Evolutionary conservation across 1,140 invertebrate genomes (phyloP).

Genomic region (Drosophila asahinai): DNA sequence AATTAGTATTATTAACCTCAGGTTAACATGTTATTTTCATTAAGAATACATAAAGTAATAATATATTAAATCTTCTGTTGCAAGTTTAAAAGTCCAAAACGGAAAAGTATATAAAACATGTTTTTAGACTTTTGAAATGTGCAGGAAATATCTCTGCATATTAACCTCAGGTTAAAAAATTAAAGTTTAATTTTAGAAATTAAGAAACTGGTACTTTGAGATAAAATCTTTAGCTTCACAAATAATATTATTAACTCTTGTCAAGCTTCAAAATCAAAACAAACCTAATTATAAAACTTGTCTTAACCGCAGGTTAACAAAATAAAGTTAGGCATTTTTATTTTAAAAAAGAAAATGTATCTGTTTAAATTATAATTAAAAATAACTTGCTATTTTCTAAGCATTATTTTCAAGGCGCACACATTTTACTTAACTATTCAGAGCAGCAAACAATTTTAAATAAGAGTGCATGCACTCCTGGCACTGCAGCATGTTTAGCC

Average conservation of each 20-base stretch:
- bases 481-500: conserved; percentile 35
- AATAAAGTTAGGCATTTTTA: background rate
- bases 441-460: background rate
- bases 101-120: background rate
- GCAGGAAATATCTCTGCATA: no score
- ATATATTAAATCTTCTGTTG: no score
- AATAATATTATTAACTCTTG: no score
- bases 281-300: background rate
- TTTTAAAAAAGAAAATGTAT: no score
- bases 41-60: no score
- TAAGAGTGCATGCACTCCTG: conserved; percentile 1
- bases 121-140: background rate
- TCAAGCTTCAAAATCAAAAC: background rate
- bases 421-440: background rate
- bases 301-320: background rate
- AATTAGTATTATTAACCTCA: no score
- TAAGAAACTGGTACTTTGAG: no score
- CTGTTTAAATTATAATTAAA: background rate
- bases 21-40: no score
- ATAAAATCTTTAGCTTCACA: no score
- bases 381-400: background rate
- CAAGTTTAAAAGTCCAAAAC: no score
- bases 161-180: background rate
- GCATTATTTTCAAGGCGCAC: background rate
- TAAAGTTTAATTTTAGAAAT: no score